Conservation (phyloP, 2,888 invertebrate species). For the Sinotaia quadrata region DNA sequence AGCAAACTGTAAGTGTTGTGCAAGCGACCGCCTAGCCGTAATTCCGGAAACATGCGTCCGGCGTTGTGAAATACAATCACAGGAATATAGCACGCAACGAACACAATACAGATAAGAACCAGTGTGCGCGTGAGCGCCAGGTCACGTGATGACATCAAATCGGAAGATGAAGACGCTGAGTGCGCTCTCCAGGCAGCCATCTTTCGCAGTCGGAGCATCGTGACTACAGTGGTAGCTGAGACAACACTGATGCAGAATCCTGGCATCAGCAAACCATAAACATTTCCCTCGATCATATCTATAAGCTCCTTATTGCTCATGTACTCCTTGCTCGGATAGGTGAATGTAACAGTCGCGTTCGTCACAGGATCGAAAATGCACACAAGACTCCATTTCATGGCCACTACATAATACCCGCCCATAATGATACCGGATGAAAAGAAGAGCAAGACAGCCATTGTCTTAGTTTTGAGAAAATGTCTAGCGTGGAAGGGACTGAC, state of each 20-base stretch:
- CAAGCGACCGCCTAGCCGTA: conserved; percentile 2
- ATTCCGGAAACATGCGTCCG: neutral
- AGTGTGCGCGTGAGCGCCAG: conserved; percentile 15
- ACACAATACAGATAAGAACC: neutral
- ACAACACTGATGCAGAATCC: conserved; percentile 11
- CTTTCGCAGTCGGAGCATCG: conserved; percentile 4
- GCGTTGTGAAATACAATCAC: neutral
- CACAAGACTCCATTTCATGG: neutral
- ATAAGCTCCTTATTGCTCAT: neutral
- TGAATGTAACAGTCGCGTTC: neutral
- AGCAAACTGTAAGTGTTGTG: neutral
- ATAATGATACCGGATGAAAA: neutral
- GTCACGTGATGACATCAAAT: neutral
- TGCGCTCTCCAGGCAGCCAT: conserved; percentile 10
- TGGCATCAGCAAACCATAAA: neutral
- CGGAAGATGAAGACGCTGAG: conserved; percentile 4
- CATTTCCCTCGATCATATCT: neutral
- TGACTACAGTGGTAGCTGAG: neutral
- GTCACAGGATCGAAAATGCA: conserved; percentile 4
- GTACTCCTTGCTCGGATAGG: conserved; percentile 10
- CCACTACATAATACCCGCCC: neutral
- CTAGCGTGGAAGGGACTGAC: conserved; percentile 4
- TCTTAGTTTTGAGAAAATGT: conserved; percentile 7
- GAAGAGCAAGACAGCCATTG: neutral
- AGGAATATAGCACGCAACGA: conserved; percentile 1